phyloP scores from a whole-genome alignment of 1,140 invertebrate genomes.

The Leucophenga varia region DNA sequence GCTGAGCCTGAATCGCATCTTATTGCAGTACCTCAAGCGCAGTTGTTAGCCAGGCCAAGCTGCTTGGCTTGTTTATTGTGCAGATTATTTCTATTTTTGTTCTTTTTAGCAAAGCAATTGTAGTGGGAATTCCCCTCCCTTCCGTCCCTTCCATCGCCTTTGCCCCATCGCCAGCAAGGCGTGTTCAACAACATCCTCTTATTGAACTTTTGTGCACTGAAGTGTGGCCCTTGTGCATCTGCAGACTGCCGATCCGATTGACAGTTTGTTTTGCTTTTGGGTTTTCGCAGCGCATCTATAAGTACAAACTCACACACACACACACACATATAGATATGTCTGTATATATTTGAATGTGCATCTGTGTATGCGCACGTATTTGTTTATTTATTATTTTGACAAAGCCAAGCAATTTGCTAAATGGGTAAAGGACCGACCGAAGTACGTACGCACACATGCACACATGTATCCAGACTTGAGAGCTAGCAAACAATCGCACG shows the following conservation, averaged over 20 bases:
- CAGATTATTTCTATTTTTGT: slow-evolving; percentile 40
- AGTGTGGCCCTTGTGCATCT: slow-evolving; percentile 41
- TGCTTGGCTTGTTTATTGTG: slow-evolving; percentile 50
- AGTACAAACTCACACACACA: slow-evolving; percentile 4
- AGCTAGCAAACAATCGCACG: slow-evolving; percentile 38
- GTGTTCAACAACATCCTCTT: background rate
- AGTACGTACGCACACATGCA: slow-evolving; percentile 20
- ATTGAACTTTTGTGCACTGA: slow-evolving; percentile 8
- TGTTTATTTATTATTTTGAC: slow-evolving; percentile 53
- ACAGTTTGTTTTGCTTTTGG: slow-evolving; percentile 24
- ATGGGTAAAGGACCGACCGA: slow-evolving; percentile 27
- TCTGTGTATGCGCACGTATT: slow-evolving; percentile 21
- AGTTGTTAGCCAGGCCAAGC: too few relatives aligned
- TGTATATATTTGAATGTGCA: too few relatives aligned
- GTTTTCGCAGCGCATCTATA: slow-evolving; percentile 10
- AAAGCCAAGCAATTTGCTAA: slow-evolving; percentile 51
- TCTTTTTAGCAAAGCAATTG: too few relatives aligned
- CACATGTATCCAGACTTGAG: too few relatives aligned
- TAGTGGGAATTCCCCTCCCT: too few relatives aligned
- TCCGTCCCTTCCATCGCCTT: slow-evolving; percentile 1
- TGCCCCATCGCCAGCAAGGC: background rate
- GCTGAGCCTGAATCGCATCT: too few relatives aligned
- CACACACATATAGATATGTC: background rate
- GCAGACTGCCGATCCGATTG: slow-evolving; percentile 25
- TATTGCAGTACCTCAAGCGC: too few relatives aligned